Base-by-base conservation (phyloP, 1,140 invertebrate species). In the Sycophila sp. region DNA sequence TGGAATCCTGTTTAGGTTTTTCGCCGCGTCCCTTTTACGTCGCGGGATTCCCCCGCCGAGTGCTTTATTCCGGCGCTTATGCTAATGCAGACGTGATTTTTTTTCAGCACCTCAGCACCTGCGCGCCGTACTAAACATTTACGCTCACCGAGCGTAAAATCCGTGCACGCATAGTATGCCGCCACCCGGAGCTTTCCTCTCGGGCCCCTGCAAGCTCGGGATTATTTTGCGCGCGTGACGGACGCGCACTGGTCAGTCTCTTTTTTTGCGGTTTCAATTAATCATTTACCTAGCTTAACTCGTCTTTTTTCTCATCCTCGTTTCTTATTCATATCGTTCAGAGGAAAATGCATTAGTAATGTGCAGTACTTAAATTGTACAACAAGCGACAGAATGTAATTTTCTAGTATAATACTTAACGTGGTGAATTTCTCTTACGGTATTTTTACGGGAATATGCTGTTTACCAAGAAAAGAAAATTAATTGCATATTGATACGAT, bases 21-120 rank as follows among this genome's bases (percentile, higher is more conserved):
- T 55, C 34, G 7, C 36, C 32, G 10, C 49, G 51, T 55, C 22
- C 28, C 28, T 30, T 75, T 71, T 75, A 79, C 81, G 77, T 78
- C 80, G 76, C 74, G 75, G 75, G 75, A 78, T 82, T 82, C 80
- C 81, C 17, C 4, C 78, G 78, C 81, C 83, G 81, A 85, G 84
- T 85, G 85, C 80, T 86, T 86, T 86, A 85, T 86, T 83, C 82
- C 81, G 81, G 78, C 82, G 84, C 83, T 86, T 85, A 86, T 86
- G 84, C 83, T 84, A 86, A 85, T 86, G 81, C 77, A 79, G 83
- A 86, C 84, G 85, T 85, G 85, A 86, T 85, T 85, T 85, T 80
- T 85, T 85, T 84, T 66, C 80, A 83, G 72, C 80, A 81, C 82
- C 79, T 83, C 81, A 55, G 68, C 78, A 80, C 78, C 78, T 80